Evolutionary conservation across 2,113 vertebrate genomes (phyloP), one percentile per base, ranked within the genome.

Genomic region (Pseudopipra pipra): DNA sequence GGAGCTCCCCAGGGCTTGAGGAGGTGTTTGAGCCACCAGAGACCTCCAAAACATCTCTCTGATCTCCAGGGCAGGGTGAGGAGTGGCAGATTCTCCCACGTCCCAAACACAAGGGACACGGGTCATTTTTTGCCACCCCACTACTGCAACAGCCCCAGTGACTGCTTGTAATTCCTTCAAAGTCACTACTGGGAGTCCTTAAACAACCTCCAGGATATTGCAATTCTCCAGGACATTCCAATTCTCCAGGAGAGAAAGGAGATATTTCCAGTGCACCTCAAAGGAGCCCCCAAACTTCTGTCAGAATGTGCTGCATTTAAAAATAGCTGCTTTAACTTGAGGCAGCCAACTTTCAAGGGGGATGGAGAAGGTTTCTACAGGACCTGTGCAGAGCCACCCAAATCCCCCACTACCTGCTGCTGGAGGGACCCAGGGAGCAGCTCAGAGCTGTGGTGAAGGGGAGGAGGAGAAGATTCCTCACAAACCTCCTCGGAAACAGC

Each of bases 311-410:
- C 79, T 85, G 14, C 4, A 41, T 77, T 87, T 81, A 59, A 95
- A 96, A 96, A 94, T 85, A 93, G 58, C n/a, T 17, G 14, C 88
- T 81, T 61, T 54, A 11, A 14, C 89, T 78, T 27, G 5, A 58
- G 70, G 72, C 78, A 51, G 66, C 44, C 17, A 58, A 7, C 84
- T 94, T 95, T 43, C 39, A 37, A 89, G 39, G 37, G 55, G 51
- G 41, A 41, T 70, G 67, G 74, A 66, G 90, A 93, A 77, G 46
- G 85, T 78, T 97, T 90, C 95, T 30, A 58, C 12, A 62, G 8
- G 16, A 51, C 18, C 4, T 2, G 6, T 11, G 9, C n/a, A 46
- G 7, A 62, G 33, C 39, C 33, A 28, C 56, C 43, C 22, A 51
- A 22, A 51, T 14, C 55, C 71, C 4, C 25, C 43, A 14, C 7